Conservation (phyloP, 2,888 invertebrate species). For the Hirtodrosophila trivittata region DNA sequence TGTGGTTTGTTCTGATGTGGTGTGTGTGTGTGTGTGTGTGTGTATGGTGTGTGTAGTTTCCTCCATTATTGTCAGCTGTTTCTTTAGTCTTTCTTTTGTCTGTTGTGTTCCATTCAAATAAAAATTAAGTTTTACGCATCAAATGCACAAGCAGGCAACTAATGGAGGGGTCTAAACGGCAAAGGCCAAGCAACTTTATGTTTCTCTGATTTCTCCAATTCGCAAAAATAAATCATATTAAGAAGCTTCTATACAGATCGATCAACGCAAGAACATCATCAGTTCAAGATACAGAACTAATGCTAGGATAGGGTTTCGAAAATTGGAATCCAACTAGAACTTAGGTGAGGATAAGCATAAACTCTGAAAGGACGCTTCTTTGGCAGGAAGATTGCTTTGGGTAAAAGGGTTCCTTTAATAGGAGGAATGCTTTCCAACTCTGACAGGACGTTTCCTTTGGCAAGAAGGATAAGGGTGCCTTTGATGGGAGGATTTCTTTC, state of each 20-base stretch:
- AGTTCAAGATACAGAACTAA: neutral
- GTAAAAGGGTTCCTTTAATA: no score
- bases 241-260: neutral
- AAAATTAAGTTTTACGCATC: conserved; percentile 6
- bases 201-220: conserved; percentile 1
- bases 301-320: neutral
- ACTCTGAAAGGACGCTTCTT: no score
- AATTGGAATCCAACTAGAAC: no score
- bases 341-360: no score
- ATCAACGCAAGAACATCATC: neutral
- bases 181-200: conserved; percentile 24
- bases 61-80: neutral
- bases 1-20: conserved; percentile 5
- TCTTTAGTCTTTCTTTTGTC: conserved; percentile 1
- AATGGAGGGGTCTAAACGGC: conserved; percentile 18
- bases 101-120: conserved; percentile 15
- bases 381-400: no score
- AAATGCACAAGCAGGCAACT: conserved; percentile 37
- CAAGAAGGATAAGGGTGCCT: no score
- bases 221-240: neutral
- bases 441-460: no score
- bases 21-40: conserved; percentile 11
- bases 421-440: no score
- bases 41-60: conserved; percentile 21
- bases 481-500: no score